These are phyloP conservation scores for Plusia festucae DNA, from an alignment of 2,888 invertebrate species.

Conservation along the genomic window DNA sequence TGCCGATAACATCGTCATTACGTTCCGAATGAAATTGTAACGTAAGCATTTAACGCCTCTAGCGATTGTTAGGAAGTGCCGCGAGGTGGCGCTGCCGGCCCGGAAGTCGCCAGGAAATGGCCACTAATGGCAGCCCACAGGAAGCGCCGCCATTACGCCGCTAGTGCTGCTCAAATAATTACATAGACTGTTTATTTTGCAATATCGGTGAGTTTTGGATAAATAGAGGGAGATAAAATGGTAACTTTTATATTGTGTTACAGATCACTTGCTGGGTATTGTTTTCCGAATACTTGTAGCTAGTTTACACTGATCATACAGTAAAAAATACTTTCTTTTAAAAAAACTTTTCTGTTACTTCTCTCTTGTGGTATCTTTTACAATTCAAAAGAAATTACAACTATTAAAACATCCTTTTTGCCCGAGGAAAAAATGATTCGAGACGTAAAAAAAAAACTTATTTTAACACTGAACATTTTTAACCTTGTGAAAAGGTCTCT, in stretches of 20 bases:
- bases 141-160: slow-evolving; percentile 84
- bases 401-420: too few species aligned
- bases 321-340: too few species aligned
- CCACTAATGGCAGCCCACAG: slow-evolving; percentile 86
- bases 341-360: too few species aligned
- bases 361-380: too few species aligned
- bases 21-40: slow-evolving; percentile 54
- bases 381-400: too few species aligned
- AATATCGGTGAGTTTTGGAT: slow-evolving; percentile 58
- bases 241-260: slow-evolving; percentile 34
- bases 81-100: slow-evolving; percentile 69
- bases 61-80: slow-evolving; percentile 58
- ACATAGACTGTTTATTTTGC: slow-evolving; percentile 74
- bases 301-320: too few species aligned
- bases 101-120: slow-evolving; percentile 87
- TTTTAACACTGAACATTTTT: too few species aligned
- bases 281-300: too few species aligned
- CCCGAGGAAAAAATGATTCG: too few species aligned
- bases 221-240: slow-evolving; percentile 51
- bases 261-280: slow-evolving; percentile 22
- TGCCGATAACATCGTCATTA: slow-evolving; percentile 63
- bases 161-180: slow-evolving; percentile 87
- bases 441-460: too few species aligned
- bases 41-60: slow-evolving; percentile 54
- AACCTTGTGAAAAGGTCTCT: too few species aligned